phyloP scores from a whole-genome alignment of 2,888 invertebrate genomes.

The Eupelmus urozonus region DNA sequence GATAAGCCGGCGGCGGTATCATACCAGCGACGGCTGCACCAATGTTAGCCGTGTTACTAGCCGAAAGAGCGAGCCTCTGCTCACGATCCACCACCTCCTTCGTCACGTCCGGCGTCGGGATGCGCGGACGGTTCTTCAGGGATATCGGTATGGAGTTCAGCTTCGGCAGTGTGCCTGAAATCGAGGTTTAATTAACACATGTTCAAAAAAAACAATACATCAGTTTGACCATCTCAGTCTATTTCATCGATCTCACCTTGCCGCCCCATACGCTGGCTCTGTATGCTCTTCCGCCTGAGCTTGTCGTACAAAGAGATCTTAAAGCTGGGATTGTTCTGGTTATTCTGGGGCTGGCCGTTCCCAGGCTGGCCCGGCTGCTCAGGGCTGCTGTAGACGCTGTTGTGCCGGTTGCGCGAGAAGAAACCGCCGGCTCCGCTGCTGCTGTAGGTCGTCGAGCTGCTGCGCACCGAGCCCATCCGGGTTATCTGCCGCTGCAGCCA shows the following conservation, averaged over 20 bases:
- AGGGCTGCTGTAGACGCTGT: conserved; percentile 84
- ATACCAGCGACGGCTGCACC: conserved; percentile 84
- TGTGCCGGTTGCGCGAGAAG: conserved; percentile 87
- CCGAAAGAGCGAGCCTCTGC: conserved; percentile 80
- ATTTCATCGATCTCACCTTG: conserved; percentile 81
- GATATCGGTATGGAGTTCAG: conserved; percentile 84
- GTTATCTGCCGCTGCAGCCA: conserved; percentile 93
- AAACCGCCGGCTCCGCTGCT: conserved; percentile 84
- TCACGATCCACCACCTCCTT: conserved; percentile 88
- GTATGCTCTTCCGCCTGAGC: conserved; percentile 88
- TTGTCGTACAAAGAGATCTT: conserved; percentile 92
- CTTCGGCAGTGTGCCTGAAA: conserved; percentile 82
- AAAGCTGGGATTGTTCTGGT: conserved; percentile 76
- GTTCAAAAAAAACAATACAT: too few relatives aligned
- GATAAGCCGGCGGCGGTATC: conserved; percentile 78
- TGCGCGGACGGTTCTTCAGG: conserved; percentile 90
- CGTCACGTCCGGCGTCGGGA: conserved; percentile 92
- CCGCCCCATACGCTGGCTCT: conserved; percentile 83
- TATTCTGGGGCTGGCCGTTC: conserved; percentile 21
- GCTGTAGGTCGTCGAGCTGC: conserved; percentile 91
- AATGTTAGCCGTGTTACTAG: conserved; percentile 75
- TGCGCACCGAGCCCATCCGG: conserved; percentile 88
- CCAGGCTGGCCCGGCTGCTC: conserved; percentile 67
- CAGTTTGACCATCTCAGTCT: too few relatives aligned
- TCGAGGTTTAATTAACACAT: too few relatives aligned